Conservation (phyloP, 2,888 invertebrate species). For the Xylocampa areola region DNA sequence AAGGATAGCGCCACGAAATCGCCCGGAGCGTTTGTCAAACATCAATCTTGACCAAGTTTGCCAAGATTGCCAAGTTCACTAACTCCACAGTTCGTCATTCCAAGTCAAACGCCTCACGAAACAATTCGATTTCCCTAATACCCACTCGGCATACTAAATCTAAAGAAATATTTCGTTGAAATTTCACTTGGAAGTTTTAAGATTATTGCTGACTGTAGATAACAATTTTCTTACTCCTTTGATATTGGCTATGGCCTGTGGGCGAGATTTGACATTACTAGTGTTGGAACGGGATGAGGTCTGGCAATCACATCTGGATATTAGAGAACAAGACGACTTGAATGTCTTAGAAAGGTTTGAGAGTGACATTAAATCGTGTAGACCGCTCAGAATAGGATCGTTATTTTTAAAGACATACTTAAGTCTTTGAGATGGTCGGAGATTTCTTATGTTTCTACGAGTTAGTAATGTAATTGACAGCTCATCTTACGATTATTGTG, state of each 20-base stretch:
- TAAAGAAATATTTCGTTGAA: constrained; percentile 55
- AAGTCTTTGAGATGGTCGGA: constrained; percentile 21
- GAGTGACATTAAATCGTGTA: constrained; percentile 37
- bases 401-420: constrained; percentile 45
- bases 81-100: constrained; percentile 66
- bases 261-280: constrained; percentile 35
- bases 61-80: constrained; percentile 66
- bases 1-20: constrained; percentile 43
- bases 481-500: constrained; percentile 19
- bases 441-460: constrained; percentile 34
- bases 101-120: constrained; percentile 56
- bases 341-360: constrained; percentile 46
- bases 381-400: constrained; percentile 34
- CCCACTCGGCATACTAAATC: constrained; percentile 62
- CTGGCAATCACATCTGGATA: constrained; percentile 44
- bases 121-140: constrained; percentile 70
- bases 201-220: constrained; percentile 46
- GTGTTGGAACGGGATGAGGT: constrained; percentile 25
- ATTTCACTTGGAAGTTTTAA: constrained; percentile 51
- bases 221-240: constrained; percentile 48
- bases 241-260: constrained; percentile 33
- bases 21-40: constrained; percentile 63
- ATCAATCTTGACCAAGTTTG: constrained; percentile 64
- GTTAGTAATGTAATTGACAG: constrained; percentile 43
- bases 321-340: constrained; percentile 39